Conservation (phyloP, 1,140 invertebrate species). For the Pissodes strobi region DNA sequence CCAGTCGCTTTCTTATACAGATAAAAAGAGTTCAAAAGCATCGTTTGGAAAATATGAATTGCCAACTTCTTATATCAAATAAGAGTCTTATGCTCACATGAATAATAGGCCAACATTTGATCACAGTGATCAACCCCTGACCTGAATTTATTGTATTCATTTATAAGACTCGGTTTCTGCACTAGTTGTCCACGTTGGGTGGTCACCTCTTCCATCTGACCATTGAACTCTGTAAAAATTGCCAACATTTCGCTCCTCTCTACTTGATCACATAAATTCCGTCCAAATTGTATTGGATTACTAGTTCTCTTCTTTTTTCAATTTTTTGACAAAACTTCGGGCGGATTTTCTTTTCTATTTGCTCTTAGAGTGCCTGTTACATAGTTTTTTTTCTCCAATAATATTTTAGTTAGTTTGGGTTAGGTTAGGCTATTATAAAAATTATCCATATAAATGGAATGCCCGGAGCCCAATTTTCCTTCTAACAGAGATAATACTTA, state of each 20-base stretch:
- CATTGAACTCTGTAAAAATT: slow-evolving; percentile 27
- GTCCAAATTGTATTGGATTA: slow-evolving; percentile 6
- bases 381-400: slow-evolving; percentile 34
- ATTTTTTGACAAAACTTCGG: slow-evolving; percentile 22
- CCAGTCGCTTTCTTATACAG: slow-evolving; percentile 11
- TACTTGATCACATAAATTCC: slow-evolving; percentile 21
- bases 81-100: no score
- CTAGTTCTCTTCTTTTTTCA: slow-evolving; percentile 16
- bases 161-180: slow-evolving; percentile 18
- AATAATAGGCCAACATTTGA: slow-evolving; percentile 36
- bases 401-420: slow-evolving; percentile 14
- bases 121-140: no score
- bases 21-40: slow-evolving; percentile 29
- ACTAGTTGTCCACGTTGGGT: no score
- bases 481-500: no score
- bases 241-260: slow-evolving; percentile 9
- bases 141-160: slow-evolving; percentile 34
- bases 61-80: no score
- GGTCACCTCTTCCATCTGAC: slow-evolving; percentile 3
- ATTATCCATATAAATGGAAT: no score
- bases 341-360: slow-evolving; percentile 38
- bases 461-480: no score
- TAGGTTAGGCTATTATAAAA: slow-evolving; percentile 38
- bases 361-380: slow-evolving; percentile 34
- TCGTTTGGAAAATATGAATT: no score